These are phyloP conservation scores for Subacronicta megacephala DNA, from an alignment of 2,888 invertebrate genomes.

Conservation along the genomic window DNA sequence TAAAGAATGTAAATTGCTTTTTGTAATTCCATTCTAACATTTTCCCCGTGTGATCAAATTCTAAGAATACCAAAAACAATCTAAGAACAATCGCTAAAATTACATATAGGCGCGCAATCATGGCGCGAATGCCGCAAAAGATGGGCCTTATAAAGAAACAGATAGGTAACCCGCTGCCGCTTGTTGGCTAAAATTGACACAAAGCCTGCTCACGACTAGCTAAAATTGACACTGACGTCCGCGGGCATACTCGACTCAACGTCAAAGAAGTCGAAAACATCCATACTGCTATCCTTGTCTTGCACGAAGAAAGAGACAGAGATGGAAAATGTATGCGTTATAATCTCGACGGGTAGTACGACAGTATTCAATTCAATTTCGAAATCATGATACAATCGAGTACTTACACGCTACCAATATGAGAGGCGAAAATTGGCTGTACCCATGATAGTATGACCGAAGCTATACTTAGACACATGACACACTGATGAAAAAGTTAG, in stretches of 20 bases:
- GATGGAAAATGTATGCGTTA: conserved; percentile 47
- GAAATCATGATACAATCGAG: conserved; percentile 81
- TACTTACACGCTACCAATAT: conserved; percentile 85
- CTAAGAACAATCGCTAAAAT: conserved; percentile 71
- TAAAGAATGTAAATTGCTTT: conserved; percentile 12
- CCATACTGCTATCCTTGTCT: conserved; percentile 48
- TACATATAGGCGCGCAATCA: conserved; percentile 74
- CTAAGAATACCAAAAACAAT: conserved; percentile 60
- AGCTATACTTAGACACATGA: conserved; percentile 72
- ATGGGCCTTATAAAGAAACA: conserved; percentile 63
- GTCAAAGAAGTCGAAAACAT: conserved; percentile 46
- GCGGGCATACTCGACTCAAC: conserved; percentile 32
- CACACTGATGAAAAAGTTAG: conserved; percentile 51
- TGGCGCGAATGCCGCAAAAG: conserved; percentile 75
- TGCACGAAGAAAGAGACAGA: conserved; percentile 45
- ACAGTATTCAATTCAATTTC: conserved; percentile 84
- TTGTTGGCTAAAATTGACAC: conserved; percentile 77
- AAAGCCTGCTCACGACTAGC: conserved; percentile 64
- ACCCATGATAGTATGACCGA: conserved; percentile 73
- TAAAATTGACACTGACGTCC: conserved; percentile 76
- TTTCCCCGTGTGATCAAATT: conserved; percentile 40
- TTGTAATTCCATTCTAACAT: conserved; percentile 34
- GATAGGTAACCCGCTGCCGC: conserved; percentile 61
- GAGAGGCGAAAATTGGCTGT: conserved; percentile 84
- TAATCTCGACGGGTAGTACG: conserved; percentile 58